Evolutionary conservation across 2,113 vertebrate genomes (phyloP).

Genomic region (Chelonoidis abingdonii): DNA sequence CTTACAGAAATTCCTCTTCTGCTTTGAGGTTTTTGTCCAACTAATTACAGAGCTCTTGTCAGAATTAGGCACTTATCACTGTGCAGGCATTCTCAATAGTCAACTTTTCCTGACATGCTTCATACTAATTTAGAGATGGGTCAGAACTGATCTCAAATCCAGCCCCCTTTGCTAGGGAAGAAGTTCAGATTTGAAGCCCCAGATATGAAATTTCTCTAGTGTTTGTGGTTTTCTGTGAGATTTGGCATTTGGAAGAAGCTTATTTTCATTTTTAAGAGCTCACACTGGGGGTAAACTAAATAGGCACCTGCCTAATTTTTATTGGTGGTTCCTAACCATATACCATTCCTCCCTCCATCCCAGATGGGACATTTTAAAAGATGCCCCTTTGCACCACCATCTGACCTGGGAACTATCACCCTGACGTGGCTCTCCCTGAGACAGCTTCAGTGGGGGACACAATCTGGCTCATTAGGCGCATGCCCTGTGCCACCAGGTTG

Average conservation of each 20-base stretch:
- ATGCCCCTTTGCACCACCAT: too few species aligned
- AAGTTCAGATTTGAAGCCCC: background rate
- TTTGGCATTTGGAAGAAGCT: background rate
- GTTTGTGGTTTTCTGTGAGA: background rate
- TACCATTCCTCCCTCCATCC: background rate
- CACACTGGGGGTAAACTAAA: background rate
- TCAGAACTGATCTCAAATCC: background rate
- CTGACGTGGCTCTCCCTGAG: background rate
- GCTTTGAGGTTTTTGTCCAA: background rate
- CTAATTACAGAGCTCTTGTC: constrained; percentile 10
- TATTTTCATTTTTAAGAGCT: background rate
- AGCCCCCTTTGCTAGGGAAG: background rate
- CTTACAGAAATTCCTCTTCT: constrained; percentile 1
- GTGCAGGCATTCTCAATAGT: background rate
- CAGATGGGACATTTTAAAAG: background rate
- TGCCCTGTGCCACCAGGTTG: background rate
- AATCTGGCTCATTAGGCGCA: background rate
- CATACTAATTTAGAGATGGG: constrained; percentile 4
- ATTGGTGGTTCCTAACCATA: background rate
- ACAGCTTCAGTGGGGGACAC: background rate
- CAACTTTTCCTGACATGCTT: background rate
- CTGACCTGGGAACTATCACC: background rate
- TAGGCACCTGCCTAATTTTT: background rate
- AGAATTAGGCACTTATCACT: background rate
- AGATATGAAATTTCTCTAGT: background rate